Evolutionary conservation across 2,797 vertebrate genomes (phyloP).

Genomic region (Sarcophilus harrisii): DNA sequence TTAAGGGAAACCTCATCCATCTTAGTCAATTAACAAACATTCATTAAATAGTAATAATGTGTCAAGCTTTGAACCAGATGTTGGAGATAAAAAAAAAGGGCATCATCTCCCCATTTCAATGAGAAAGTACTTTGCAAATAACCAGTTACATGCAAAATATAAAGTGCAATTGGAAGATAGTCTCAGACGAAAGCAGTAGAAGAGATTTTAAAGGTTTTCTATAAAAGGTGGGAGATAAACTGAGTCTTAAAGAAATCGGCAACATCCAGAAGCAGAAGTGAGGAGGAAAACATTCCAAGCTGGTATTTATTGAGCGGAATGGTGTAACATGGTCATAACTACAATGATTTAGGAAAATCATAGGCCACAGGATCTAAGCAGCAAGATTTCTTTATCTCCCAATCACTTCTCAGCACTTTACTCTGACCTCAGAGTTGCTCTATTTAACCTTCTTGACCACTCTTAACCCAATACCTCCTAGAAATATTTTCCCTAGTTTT

Average conservation of each 20-base stretch:
- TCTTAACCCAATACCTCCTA: not conserved
- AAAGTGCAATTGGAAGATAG: not conserved
- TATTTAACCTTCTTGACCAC: no score
- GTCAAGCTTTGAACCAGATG: not conserved
- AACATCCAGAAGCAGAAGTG: not conserved
- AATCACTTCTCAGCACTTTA: not conserved
- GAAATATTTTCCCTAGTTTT: not conserved
- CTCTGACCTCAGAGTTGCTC: not conserved
- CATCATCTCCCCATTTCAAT: no score
- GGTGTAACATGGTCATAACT: not conserved
- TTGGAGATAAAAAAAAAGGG: not conserved
- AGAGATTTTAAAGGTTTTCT: not conserved
- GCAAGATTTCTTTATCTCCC: not conserved
- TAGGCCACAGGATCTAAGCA: not conserved
- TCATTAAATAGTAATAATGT: not conserved
- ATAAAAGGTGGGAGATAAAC: not conserved
- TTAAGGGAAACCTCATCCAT: not conserved
- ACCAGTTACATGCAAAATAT: not conserved
- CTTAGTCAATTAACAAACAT: not conserved
- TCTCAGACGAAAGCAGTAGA: not conserved
- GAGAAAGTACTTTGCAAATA: no score
- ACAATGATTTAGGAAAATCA: not conserved
- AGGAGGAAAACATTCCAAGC: not conserved
- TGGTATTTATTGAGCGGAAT: not conserved
- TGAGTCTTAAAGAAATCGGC: not conserved